A percentile compares a stretch with the other conserved stretches of the same genome.
Evolutionary conservation across 2,888 invertebrate genomes (phyloP).

Genomic region (Galerucella calmariensis): DNA sequence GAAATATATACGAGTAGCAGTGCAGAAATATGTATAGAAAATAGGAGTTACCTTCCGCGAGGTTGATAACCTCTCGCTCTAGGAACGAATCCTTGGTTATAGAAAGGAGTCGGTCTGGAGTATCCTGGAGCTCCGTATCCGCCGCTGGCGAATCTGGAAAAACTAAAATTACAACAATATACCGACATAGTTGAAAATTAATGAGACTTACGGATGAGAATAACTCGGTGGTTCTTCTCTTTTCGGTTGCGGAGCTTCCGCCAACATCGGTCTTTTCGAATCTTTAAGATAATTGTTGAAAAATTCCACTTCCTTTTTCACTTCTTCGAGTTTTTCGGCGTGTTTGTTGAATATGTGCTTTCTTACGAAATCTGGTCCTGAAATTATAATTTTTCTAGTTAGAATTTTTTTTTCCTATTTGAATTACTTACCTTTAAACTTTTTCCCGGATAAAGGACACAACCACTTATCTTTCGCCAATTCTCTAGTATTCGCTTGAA

Average conservation of each 20-base stretch:
- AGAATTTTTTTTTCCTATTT: not conserved
- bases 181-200: not conserved
- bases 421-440: slow-evolving; percentile 79
- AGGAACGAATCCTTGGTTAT: slow-evolving; percentile 64
- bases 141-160: slow-evolving; percentile 60
- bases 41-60: slow-evolving; percentile 54
- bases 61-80: slow-evolving; percentile 60
- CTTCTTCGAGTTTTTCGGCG: slow-evolving; percentile 95
- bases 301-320: slow-evolving; percentile 95
- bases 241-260: slow-evolving; percentile 77
- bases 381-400: slow-evolving; percentile 9
- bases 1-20: too few relatives aligned
- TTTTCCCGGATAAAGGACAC: slow-evolving; percentile 98
- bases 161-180: slow-evolving; percentile 14
- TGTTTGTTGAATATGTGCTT: slow-evolving; percentile 99
- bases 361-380: slow-evolving; percentile 94
- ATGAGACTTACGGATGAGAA: slow-evolving; percentile 56
- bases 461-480: slow-evolving; percentile 98
- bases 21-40: not conserved
- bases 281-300: slow-evolving; percentile 97
- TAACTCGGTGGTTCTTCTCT: slow-evolving; percentile 66
- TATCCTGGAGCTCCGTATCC: slow-evolving; percentile 55
- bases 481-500: slow-evolving; percentile 96
- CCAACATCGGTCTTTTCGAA: slow-evolving; percentile 92
- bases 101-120: slow-evolving; percentile 67